A percentile compares a stretch with the other conserved stretches of the same genome.
phyloP scores from a whole-genome alignment of 2,113 vertebrate species.

The Chionomys nivalis region DNA sequence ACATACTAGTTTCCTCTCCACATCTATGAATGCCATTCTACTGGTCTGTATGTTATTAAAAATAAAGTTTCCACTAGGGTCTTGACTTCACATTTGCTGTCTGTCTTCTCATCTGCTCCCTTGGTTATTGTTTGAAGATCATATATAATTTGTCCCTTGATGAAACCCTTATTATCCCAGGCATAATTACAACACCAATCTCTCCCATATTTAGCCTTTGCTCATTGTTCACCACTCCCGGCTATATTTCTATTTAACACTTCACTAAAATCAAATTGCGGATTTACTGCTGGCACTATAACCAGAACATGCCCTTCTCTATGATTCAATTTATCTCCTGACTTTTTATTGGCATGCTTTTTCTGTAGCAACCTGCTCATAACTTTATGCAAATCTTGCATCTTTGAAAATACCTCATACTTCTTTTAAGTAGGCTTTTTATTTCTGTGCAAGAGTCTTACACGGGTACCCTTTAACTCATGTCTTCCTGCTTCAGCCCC shows the following conservation, averaged over 20 bases:
- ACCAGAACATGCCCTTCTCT: not conserved
- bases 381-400: not conserved
- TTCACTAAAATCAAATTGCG: not conserved
- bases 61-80: not conserved
- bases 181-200: not conserved
- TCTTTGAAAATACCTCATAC: not conserved
- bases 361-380: not conserved
- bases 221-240: not conserved
- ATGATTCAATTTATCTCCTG: not conserved
- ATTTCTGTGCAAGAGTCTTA: not conserved
- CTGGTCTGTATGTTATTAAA: not conserved
- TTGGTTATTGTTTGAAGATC: not conserved
- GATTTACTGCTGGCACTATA: not conserved
- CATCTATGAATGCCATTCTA: not conserved
- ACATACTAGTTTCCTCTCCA: not conserved
- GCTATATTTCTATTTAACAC: conserved; percentile 4
- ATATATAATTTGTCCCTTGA: not conserved
- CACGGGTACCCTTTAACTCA: not conserved
- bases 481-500: not conserved
- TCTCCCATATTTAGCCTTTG: conserved; percentile 7
- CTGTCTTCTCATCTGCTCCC: not conserved
- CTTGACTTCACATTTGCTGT: not conserved
- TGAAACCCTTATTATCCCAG: not conserved
- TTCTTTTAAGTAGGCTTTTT: not conserved
- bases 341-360: not conserved